Base-by-base conservation (phyloP, 2,113 vertebrate species). In the Sinosuthora webbiana region DNA sequence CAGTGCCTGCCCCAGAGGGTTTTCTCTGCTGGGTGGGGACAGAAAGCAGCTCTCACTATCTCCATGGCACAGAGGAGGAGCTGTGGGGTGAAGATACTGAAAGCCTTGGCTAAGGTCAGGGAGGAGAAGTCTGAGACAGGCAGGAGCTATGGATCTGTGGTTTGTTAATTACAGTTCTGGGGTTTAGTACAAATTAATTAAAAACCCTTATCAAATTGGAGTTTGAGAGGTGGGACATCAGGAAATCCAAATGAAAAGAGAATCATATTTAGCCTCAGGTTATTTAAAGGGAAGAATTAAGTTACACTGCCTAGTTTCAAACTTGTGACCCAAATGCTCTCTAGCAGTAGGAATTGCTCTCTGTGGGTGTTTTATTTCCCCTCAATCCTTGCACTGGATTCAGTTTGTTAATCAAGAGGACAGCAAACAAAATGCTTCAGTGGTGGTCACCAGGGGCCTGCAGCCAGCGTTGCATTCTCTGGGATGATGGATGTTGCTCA, bases 341-440 rank as follows among this genome's bases (percentile, higher is more conserved):
- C 1, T 28, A 87, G 73, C 60, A 55, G 77, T 33, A 71, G 84
- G 78, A 94, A 33, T 80, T 76, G 67, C 42, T 93, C 59, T 83
- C 81, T 37, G 19, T 65, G 68, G 55, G 53, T 25, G n/a, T 69
- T 80, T 65, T 73, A 15, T 81, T 89, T 73, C 83, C n/a, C 7
- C 2, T 81, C 76, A 65, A 8, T 91, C 80, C 55, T 74, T 83
- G 25, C 35, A 28, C 33, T 86, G 71, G 53, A 41, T 88, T 84
- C 55, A 41, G 59, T 89, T 92, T 71, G 52, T 83, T 96, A 55
- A 92, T 85, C 89, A 92, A 89, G 76, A 63, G 56, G 76, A 70
- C 59, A 73, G 71, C 77, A 83, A 89, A 70, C 80, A 70, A 50
- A 94, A 89, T 52, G 33, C 52, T 83, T 89, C 55, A 45, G 3